Percentiles rank a stretch among this genome's conserved stretches.
Evolutionary conservation across 1,140 invertebrate species (phyloP).

Genomic region (Aphaenogaster ashmeadi): DNA sequence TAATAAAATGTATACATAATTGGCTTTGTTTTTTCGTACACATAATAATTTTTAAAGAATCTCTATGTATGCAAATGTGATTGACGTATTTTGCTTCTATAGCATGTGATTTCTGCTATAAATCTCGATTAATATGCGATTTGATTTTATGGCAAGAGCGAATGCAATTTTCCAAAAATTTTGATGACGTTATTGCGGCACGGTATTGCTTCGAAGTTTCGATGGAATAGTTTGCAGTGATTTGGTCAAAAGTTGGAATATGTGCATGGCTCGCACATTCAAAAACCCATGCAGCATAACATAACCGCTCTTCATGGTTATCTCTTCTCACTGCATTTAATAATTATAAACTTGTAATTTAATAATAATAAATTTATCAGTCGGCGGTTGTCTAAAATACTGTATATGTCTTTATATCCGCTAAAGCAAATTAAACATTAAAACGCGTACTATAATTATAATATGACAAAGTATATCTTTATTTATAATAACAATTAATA

Average conservation of each 20-base stretch:
- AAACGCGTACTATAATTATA: background rate
- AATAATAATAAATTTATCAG: constrained; percentile 11
- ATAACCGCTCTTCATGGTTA: background rate
- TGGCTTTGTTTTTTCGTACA: background rate
- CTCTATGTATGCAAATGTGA: background rate
- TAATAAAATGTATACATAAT: background rate
- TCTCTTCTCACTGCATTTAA: constrained; percentile 31
- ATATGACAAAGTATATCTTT: background rate
- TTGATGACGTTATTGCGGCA: constrained; percentile 39
- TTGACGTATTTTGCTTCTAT: background rate
- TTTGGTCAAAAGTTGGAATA: constrained; percentile 41
- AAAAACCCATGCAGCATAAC: background rate
- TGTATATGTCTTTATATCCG: background rate
- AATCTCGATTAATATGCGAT: constrained; percentile 46
- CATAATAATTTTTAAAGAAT: background rate
- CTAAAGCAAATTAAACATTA: background rate
- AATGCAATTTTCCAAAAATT: constrained; percentile 54
- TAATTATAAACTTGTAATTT: constrained; percentile 28
- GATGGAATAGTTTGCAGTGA: constrained; percentile 26
- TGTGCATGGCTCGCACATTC: background rate
- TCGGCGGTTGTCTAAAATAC: background rate
- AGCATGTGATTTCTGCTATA: constrained; percentile 17
- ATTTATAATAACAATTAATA: background rate
- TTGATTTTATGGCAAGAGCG: constrained; percentile 6
- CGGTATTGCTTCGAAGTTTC: constrained; percentile 26